These are phyloP conservation scores for Netelia virgata DNA, from an alignment of 2,888 invertebrate species.

Conservation along the genomic window DNA sequence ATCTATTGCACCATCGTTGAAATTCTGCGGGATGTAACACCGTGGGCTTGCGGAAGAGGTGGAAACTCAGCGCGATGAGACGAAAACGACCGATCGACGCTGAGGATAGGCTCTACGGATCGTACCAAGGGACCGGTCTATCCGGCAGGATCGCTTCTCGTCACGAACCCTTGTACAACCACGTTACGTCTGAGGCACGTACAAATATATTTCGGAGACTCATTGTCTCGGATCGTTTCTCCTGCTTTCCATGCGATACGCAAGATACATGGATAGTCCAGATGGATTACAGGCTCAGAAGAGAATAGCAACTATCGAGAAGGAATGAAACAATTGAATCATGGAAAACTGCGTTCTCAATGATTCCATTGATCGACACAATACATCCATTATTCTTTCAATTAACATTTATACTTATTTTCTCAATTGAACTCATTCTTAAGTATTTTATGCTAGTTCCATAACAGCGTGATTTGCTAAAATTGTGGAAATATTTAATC, in stretches of 20 bases:
- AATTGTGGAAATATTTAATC: background rate
- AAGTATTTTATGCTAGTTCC: no score
- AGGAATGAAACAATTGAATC: background rate
- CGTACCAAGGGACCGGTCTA: conserved; percentile 29
- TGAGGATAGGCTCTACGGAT: conserved; percentile 30
- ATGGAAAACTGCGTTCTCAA: no score
- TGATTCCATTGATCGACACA: background rate
- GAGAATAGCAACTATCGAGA: background rate
- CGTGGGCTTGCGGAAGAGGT: background rate
- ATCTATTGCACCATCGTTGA: conserved; percentile 9
- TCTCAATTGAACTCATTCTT: background rate
- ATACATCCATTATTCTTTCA: background rate
- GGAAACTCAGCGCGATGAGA: conserved; percentile 30
- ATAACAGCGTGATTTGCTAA: background rate
- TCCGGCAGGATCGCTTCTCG: conserved; percentile 41
- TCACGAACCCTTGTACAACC: conserved; percentile 59
- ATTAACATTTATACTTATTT: background rate
- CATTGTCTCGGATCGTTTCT: conserved; percentile 20
- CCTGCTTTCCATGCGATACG: background rate
- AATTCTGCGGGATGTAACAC: conserved; percentile 11
- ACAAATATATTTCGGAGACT: conserved; percentile 41
- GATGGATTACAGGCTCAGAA: no score
- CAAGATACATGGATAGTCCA: conserved; percentile 3
- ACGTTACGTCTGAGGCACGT: conserved; percentile 42
- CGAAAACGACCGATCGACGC: conserved; percentile 35